Evolutionary conservation across 2,797 vertebrate genomes (phyloP).

Genomic region (Lithobates sylvaticus): DNA sequence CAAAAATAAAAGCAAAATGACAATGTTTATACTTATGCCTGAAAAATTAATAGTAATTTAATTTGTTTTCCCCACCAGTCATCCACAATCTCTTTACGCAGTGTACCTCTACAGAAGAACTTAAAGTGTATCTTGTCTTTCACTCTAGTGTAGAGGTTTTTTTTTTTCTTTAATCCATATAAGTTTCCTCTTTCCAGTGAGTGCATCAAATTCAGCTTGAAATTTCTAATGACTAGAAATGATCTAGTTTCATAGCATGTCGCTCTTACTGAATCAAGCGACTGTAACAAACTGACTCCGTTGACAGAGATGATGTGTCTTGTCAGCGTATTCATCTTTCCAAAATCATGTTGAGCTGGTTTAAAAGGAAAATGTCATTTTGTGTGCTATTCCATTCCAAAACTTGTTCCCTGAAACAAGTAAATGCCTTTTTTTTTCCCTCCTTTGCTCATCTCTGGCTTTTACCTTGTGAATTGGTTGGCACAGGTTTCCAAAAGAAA

Average conservation of each 20-base stretch:
- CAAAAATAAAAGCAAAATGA: too few species aligned
- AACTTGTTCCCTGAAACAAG: constrained; percentile 54
- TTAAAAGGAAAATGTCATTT: constrained; percentile 61
- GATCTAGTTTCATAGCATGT: constrained; percentile 64
- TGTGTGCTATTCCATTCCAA: constrained; percentile 48
- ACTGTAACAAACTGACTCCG: constrained; percentile 62
- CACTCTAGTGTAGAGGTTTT: constrained; percentile 19
- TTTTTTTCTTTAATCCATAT: constrained; percentile 7
- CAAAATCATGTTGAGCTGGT: constrained; percentile 57
- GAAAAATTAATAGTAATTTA: background rate
- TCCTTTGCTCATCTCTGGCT: constrained; percentile 13
- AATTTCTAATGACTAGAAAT: constrained; percentile 63
- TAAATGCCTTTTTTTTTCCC: constrained; percentile 42
- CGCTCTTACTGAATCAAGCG: constrained; percentile 60
- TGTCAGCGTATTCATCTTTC: constrained; percentile 58
- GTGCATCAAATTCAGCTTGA: constrained; percentile 64
- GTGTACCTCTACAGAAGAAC: constrained; percentile 26
- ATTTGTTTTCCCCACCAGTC: constrained; percentile 8
- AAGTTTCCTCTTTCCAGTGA: constrained; percentile 39
- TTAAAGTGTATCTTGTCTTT: constrained; percentile 52
- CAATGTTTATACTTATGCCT: too few species aligned
- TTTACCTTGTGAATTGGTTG: constrained; percentile 29
- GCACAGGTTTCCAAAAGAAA: background rate
- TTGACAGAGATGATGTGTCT: constrained; percentile 64
- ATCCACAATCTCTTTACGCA: constrained; percentile 15